Base-by-base conservation (phyloP, 53 echinoderm and acorn worm species). In the Temnopleurus reevesii region DNA sequence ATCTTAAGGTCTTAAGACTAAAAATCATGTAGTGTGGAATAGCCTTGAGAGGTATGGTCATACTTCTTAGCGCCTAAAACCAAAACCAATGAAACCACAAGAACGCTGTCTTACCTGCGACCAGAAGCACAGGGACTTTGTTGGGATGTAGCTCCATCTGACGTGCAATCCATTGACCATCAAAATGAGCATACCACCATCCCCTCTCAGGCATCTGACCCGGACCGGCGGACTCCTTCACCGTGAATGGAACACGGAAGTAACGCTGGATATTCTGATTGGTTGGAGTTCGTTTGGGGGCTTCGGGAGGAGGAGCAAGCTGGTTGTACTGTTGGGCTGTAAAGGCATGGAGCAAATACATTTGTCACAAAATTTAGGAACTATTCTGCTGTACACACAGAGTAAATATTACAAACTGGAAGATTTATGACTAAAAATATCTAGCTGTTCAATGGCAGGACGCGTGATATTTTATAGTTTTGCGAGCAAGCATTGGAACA, bases 151-250 rank as follows among this genome's bases (percentile, higher is more conserved):
- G 80, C 45, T 99, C 99, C 99, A 99, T 99, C 90, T 99, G 99
- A 29, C 99, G 63, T 10, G 99, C 99, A 34, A 99, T 99, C 93
- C 93, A 99, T 38, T 93, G 93, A 0, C 96, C 96, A 80, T 99
- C 99, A 92, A 99, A 99, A 81, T 99, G 99, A 15, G 99, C 99
- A n/a, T 92, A 99, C 99, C 99, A 99, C 92, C 89, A 92, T 28
- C 97, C 95, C 60, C 92, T 93, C 93, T 94, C 87, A 17, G 91
- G 89, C 41, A 93, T 53, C 8, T 90, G 76, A 1, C 91, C 88
- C 23, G 84, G 66, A 1, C 49, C 59, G 2, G 76, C 88, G 1
- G 89, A 76, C 21, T 51, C 88, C 7, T 89, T 91, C 24, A 94
- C 83, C 29, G 89, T 86, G 80, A 99, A 99, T 0, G 96, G 96